phyloP scores from a whole-genome alignment of 2,113 vertebrate species.

The Hyla sarda region DNA sequence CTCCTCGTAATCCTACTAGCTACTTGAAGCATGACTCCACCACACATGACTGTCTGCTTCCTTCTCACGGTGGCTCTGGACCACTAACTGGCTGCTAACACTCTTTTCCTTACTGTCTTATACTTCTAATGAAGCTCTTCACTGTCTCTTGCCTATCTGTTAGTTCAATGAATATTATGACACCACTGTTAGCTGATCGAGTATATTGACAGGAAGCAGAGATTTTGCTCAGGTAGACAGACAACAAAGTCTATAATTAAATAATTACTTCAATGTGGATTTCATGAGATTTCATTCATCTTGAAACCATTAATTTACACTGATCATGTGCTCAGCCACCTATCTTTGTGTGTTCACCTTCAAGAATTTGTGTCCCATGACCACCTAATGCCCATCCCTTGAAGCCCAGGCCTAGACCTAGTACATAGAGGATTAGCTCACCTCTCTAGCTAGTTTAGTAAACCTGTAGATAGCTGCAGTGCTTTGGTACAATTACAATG shows the following conservation, averaged over 20 bases:
- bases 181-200: constrained; percentile 69
- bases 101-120: constrained; percentile 67
- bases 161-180: constrained; percentile 55
- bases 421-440: constrained; percentile 35
- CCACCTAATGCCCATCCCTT: constrained; percentile 55
- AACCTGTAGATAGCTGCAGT: constrained; percentile 12
- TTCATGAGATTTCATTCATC: constrained; percentile 88
- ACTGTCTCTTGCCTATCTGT: constrained; percentile 68
- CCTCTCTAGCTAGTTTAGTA: background rate
- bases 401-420: constrained; percentile 35
- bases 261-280: constrained; percentile 83
- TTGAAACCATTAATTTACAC: constrained; percentile 73
- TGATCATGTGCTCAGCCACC: constrained; percentile 74
- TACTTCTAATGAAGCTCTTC: constrained; percentile 64
- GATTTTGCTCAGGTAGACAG: constrained; percentile 73
- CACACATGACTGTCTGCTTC: constrained; percentile 70
- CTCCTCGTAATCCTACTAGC: constrained; percentile 62
- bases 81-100: constrained; percentile 70
- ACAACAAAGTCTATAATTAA: constrained; percentile 65
- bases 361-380: constrained; percentile 63
- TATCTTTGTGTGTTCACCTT: constrained; percentile 63
- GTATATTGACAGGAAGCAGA: constrained; percentile 72
- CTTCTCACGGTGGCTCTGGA: constrained; percentile 67
- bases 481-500: background rate
- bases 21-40: constrained; percentile 90